Base-by-base conservation (phyloP, 1,140 invertebrate genomes). In the Drosophila ironensis region DNA sequence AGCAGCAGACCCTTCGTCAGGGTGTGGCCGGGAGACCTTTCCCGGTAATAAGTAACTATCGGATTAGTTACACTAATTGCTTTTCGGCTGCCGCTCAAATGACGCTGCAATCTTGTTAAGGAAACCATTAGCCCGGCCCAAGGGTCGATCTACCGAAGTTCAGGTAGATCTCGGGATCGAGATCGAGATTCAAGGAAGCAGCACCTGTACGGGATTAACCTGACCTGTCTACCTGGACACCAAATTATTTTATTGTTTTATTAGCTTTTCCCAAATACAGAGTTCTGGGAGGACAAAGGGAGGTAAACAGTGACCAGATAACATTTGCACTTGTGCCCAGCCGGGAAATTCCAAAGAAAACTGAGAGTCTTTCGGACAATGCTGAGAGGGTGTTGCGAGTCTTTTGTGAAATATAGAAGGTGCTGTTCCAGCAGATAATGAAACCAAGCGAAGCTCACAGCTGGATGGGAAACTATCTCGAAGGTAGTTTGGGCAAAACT, bases 181-280 rank as follows among this genome's bases (percentile, higher is more conserved):
- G n/a, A n/a, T n/a, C n/a, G n/a, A n/a, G n/a, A n/a, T n/a, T n/a
- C n/a, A 61, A 52, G 52, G 28, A 33, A 8, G 20, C 24, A 67
- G 45, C 80, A 84, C 80, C 78, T 84, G 78, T 86, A 71, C 6
- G 37, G 78, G 74, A 86, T 86, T 86, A 86, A 74, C 78, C 78
- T 60, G n/a, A n/a, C 48, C 37, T 16, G 28, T 41, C 48, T 46
- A 80, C 70, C 75, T 78, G 76, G 12, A 12, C 16, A 59, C 61
- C 64, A 73, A 61, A 73, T 84, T 69, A 61, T 67, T 86, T 84
- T 84, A 77, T 60, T 72, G 59, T 74, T 84, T 84, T 82, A 82
- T 84, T 84, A 74, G 73, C 80, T 77, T 64, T 72, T 57, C 14
- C 44, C 30, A 25, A 46, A 59, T 28, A 11, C 28, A 28, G 46